These are phyloP conservation scores for Ambastaia sidthimunki DNA, from an alignment of 2,797 vertebrate species.

Conservation along the genomic window DNA sequence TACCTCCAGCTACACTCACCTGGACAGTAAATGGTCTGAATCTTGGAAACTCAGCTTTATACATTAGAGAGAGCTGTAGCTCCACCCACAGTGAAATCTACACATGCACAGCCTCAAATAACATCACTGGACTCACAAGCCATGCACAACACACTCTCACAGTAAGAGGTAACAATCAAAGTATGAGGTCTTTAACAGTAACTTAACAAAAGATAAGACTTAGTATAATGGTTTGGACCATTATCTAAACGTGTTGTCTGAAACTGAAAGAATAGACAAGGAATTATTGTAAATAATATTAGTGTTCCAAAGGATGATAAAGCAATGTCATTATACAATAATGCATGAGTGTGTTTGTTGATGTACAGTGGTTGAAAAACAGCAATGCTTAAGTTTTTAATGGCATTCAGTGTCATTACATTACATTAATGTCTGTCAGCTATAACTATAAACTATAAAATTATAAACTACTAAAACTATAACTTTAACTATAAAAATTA, in stretches of 20 bases:
- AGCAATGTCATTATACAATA: too few relatives aligned
- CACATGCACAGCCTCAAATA: slow-evolving; percentile 60
- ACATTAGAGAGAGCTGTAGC: slow-evolving; percentile 49
- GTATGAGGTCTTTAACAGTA: not conserved
- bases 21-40: slow-evolving; percentile 60
- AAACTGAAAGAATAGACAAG: not conserved
- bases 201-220: not conserved
- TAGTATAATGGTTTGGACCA: not conserved
- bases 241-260: not conserved
- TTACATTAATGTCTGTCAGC: too few relatives aligned
- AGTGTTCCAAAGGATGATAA: too few relatives aligned
- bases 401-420: not conserved
- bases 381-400: too few relatives aligned
- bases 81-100: slow-evolving; percentile 61
- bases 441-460: too few relatives aligned
- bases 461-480: too few relatives aligned
- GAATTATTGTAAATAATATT: too few relatives aligned
- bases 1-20: slow-evolving; percentile 56
- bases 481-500: too few relatives aligned
- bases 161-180: slow-evolving; percentile 54
- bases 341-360: too few relatives aligned
- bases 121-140: slow-evolving; percentile 48
- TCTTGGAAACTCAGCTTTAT: not conserved
- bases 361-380: too few relatives aligned
- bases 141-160: slow-evolving; percentile 46